Base-by-base conservation (phyloP, 2,797 vertebrate genomes). In the Aeoliscus strigatus region DNA sequence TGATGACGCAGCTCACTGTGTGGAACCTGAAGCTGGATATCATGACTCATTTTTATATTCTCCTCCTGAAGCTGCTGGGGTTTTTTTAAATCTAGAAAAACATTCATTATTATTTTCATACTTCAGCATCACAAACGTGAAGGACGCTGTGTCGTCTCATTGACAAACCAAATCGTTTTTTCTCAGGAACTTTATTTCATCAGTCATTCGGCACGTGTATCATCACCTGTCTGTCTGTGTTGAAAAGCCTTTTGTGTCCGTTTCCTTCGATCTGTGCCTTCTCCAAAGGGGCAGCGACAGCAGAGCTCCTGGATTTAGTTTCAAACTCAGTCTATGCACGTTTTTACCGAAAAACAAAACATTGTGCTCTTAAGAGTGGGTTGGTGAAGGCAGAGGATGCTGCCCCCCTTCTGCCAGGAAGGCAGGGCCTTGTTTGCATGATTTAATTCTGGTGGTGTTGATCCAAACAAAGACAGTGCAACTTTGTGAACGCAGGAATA, bases 351-450 rank as follows among this genome's bases (percentile, higher is more conserved):
- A 6, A 3, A 3, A 21, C 18, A 21, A 3, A 21, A 21, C 18
- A n/a, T n/a, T n/a, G 18, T 21, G 18, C 18, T 21, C 18, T 21
- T 6, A 21, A 21, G n/a, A 21, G 18, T 21, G 18, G 6, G 18
- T 21, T 35, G 34, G 6, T 17, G 24, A 53, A 58, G 11, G 29
- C 58, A 52, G 51, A 45, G 42, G 34, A 66, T 45, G 15, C 70
- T 71, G 79, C 80, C 76, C 73, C n/a, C 60, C 80, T 78, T 46
- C 70, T 79, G 80, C 34, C 18, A 29, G 58, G 40, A 51, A 8
- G 15, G n/a, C n/a, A 32, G 8, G 11, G 28, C 2, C 23, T 1
- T 14, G 6, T 23, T 27, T 4, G 44, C 30, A 35, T 55, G 46
- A 54, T 43, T 35, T 8, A 18, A 56, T 14, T 39, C 26, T 38